phyloP scores from a whole-genome alignment of 1,140 invertebrate genomes.

The Helicorthomorpha holstii region DNA sequence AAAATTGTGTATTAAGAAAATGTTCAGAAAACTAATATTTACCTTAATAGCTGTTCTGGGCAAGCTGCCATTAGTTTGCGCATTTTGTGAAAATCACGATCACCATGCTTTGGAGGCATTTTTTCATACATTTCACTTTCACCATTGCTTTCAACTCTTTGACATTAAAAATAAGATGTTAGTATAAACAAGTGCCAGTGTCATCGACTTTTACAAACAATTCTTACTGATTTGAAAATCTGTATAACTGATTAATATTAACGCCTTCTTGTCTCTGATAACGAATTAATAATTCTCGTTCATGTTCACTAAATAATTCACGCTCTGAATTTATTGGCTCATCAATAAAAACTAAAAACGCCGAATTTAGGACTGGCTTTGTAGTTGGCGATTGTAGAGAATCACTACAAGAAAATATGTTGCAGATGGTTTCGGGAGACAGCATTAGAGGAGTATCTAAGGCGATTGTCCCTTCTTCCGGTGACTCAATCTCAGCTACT shows the following conservation, averaged over 20 bases:
- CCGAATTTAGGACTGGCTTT: slow-evolving; percentile 2
- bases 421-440: slow-evolving; percentile 10
- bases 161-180: not conserved
- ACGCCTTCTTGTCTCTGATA: slow-evolving; percentile 33
- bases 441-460: slow-evolving; percentile 15
- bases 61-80: slow-evolving; percentile 48
- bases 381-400: not conserved
- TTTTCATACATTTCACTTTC: slow-evolving; percentile 55
- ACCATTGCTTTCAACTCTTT: slow-evolving; percentile 3
- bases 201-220: not conserved
- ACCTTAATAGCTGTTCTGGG: slow-evolving; percentile 65
- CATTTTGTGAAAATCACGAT: slow-evolving; percentile 63
- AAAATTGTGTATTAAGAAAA: not conserved
- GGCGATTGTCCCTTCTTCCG: slow-evolving; percentile 15
- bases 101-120: slow-evolving; percentile 52
- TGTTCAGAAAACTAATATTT: slow-evolving; percentile 10
- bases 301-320: slow-evolving; percentile 6
- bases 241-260: slow-evolving; percentile 7
- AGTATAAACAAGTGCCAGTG: not conserved
- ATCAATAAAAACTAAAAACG: slow-evolving; percentile 12
- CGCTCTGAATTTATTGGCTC: slow-evolving; percentile 7
- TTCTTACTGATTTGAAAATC: slow-evolving; percentile 1
- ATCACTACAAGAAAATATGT: not conserved
- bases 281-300: slow-evolving; percentile 10
- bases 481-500: slow-evolving; percentile 14